phyloP scores from a whole-genome alignment of 2,113 vertebrate species.

The Sclerurus mexicanus region DNA sequence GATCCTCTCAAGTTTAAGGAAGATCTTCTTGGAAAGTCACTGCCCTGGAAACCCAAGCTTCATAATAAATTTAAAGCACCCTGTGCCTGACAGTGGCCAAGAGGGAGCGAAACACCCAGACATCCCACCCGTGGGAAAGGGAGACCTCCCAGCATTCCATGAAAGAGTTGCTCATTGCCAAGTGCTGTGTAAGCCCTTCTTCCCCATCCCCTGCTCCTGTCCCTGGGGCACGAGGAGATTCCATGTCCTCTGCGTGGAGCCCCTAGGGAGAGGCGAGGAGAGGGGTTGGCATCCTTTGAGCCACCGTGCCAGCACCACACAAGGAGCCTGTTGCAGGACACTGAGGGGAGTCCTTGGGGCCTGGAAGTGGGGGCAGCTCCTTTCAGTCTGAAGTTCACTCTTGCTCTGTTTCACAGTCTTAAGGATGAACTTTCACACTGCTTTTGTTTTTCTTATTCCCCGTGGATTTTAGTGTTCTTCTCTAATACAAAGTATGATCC shows the following conservation, averaged over 20 bases:
- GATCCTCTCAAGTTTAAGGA: background rate
- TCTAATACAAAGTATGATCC: background rate
- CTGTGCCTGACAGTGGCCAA: too few species aligned
- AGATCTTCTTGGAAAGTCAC: background rate
- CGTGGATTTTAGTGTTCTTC: background rate
- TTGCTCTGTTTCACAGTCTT: background rate
- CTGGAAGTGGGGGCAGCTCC: background rate
- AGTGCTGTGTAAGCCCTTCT: background rate
- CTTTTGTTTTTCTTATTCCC: background rate
- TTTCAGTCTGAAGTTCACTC: background rate
- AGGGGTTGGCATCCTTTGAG: background rate
- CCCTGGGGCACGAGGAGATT: fast-evolving
- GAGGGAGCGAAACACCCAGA: too few species aligned
- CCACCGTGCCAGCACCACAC: too few species aligned
- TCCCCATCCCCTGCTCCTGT: background rate
- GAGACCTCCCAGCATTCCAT: background rate
- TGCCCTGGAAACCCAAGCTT: background rate
- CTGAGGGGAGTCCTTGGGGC: background rate
- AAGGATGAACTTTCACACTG: background rate
- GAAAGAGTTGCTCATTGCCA: background rate
- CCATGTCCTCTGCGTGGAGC: background rate
- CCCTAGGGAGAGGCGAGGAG: background rate
- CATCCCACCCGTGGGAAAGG: background rate
- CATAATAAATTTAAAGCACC: background rate
- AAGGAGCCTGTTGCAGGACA: background rate